Base-by-base conservation (phyloP, 2,797 vertebrate genomes). In the Calcarius lapponicus region DNA sequence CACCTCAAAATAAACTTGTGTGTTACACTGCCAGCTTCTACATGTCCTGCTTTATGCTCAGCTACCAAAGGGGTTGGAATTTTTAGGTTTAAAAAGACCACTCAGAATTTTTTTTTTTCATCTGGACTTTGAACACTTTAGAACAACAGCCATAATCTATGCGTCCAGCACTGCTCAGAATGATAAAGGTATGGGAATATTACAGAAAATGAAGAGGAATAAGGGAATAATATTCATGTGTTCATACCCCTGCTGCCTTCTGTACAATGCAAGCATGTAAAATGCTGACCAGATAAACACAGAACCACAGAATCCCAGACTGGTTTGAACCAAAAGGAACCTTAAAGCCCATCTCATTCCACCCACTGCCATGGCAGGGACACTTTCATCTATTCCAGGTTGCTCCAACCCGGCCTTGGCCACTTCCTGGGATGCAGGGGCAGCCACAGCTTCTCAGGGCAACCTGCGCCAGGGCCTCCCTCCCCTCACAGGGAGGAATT, bases 321-420 rank as follows among this genome's bases (percentile, higher is more conserved):
- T 38, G 38, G 20, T 53, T 31, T 66, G 24, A 64, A 43, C 25
- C 29, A 20, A 21, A 73, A 60, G 38, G 2, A 58, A 60, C 45
- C 20, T 66, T 21, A 40, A 45, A 51, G 48, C 6, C 1, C 28
- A 56, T 38, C 26, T 19, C 10, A 19, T 42, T 32, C 11, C 8
- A 42, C 7, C 4, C 17, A 16, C 13, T 82, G 34, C 24, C 26
- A 12, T 4, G 48, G 16, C 42, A 69, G 22, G 15, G 34, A 28
- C 19, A 45, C 16, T 8, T 48, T 15, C 48, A 24, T 48, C 22
- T 3, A 5, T 0, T 9, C 19, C 62, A 75, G 26, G 22, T 0
- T 42, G 31, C 62, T 62, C 48, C 61, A 69, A 0, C 9, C 70
- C 36, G 54, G 18, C 22, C 42, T 69, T 54, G 42, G 26, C 4